These are phyloP conservation scores for Epinephelus awoara DNA, from an alignment of 2,797 vertebrate species.

Conservation along the genomic window DNA sequence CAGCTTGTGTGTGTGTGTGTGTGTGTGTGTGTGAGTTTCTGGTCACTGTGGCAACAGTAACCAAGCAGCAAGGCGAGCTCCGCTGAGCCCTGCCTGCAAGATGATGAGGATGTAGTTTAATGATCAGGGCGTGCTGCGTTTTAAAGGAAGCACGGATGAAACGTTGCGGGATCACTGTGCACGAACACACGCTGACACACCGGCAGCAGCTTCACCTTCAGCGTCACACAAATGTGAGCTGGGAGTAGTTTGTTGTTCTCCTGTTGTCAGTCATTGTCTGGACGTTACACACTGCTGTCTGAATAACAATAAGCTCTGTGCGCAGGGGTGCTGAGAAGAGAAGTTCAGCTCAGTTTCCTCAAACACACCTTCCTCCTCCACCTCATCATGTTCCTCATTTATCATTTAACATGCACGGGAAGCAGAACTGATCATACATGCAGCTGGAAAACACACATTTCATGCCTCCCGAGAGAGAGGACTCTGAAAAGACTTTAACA, in stretches of 20 bases:
- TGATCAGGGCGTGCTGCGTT: conserved; percentile 1
- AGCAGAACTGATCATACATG: background rate
- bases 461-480: no score
- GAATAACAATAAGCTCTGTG: conserved; percentile 3
- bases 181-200: background rate
- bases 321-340: background rate
- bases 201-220: background rate
- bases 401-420: no score
- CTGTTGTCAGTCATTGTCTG: background rate
- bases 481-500: background rate
- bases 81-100: conserved; percentile 25
- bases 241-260: background rate
- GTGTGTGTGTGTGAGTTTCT: conserved; percentile 40
- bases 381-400: conserved; percentile 11
- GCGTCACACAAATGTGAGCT: no score
- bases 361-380: conserved; percentile 24
- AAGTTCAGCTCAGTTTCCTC: conserved; percentile 46
- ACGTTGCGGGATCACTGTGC: rapidly evolving
- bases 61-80: conserved; percentile 59
- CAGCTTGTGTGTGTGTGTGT: conserved; percentile 27
- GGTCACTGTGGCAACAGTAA: conserved; percentile 71
- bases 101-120: conserved; percentile 23
- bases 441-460: background rate
- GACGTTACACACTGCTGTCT: background rate
- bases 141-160: background rate